Evolutionary conservation across 2,888 invertebrate genomes (phyloP), one percentile per base, ranked within the genome.

Genomic region (Drosophila rellima): DNA sequence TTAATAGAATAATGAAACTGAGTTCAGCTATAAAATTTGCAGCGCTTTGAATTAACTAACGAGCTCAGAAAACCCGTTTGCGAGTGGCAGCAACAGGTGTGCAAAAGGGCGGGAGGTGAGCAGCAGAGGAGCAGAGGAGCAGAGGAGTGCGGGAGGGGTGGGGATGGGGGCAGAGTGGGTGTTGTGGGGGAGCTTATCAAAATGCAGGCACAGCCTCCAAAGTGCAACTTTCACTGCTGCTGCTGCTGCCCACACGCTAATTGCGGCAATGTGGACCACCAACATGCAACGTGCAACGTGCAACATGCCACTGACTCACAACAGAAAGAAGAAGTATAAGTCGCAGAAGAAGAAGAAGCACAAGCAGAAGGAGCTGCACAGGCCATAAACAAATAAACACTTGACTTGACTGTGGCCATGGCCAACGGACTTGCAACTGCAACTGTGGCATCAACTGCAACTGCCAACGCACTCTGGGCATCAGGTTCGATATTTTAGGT

Each of bases 351-450:
- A 13, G 10, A 26, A 35, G 33, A 33, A 0, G n/a, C 1, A 35
- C n/a, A 39, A 17, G 20, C 3, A n/a, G 33, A 44, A 31, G 23
- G 10, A 67, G 23, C 29, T 48, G 7, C 61, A 17, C 60, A 35
- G 73, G 55, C 77, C 78, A 76, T 78, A 86, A 87, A 78, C 88
- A 89, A 89, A 90, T 89, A 90, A 90, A 89, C 90, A 90, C 90
- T 90, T 90, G 90, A 90, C 89, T 90, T 90, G 90, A 90, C 89
- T 90, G 90, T 87, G 83, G 78, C 75, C 73, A 78, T 67, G 77
- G 74, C 59, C 72, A 61, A 52, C 59, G 62, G 54, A 42, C 6
- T 31, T 47, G 51, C 39, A 10, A 17, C 15, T 26, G 26, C 26
- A 26, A 26, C 26, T 26, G 26, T n/a, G n/a, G n/a, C n/a, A n/a